Conservation (phyloP, 2,797 vertebrate species). For the Sebastes taczanowskii region DNA sequence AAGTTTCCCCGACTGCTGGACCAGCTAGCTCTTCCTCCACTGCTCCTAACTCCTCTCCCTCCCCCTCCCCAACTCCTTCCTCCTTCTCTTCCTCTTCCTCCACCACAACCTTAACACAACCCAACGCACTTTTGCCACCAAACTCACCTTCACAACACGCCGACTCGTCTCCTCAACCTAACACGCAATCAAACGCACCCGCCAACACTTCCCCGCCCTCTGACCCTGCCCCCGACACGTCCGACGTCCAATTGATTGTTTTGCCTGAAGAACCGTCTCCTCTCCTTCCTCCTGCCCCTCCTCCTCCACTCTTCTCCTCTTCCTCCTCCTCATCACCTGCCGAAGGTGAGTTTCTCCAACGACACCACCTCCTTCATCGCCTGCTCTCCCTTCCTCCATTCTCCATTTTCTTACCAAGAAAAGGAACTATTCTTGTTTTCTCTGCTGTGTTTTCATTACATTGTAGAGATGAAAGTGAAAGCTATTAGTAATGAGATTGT, state of each 20-base stretch:
- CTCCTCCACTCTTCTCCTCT: slow-evolving; percentile 73
- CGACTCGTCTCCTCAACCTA: slow-evolving; percentile 21
- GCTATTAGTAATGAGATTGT: neutral
- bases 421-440: neutral
- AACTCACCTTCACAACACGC: slow-evolving; percentile 57
- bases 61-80: slow-evolving; percentile 67
- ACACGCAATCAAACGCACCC: slow-evolving; percentile 22
- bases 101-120: slow-evolving; percentile 67
- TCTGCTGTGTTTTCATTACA: neutral
- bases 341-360: slow-evolving; percentile 87
- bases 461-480: neutral
- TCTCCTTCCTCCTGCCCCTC: slow-evolving; percentile 82
- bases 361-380: neutral
- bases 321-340: slow-evolving; percentile 81
- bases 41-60: slow-evolving; percentile 78
- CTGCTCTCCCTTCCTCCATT: neutral
- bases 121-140: slow-evolving; percentile 70
- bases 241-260: slow-evolving; percentile 71
- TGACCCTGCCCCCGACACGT: slow-evolving; percentile 55
- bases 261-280: slow-evolving; percentile 85
- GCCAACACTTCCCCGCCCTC: slow-evolving; percentile 37
- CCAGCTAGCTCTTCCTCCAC: slow-evolving; percentile 70
- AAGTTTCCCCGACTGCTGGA: slow-evolving; percentile 68
- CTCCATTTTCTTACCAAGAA: neutral
- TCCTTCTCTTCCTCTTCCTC: slow-evolving; percentile 76